Evolutionary conservation across 2,888 invertebrate genomes (phyloP).

Genomic region (Tuta absoluta): DNA sequence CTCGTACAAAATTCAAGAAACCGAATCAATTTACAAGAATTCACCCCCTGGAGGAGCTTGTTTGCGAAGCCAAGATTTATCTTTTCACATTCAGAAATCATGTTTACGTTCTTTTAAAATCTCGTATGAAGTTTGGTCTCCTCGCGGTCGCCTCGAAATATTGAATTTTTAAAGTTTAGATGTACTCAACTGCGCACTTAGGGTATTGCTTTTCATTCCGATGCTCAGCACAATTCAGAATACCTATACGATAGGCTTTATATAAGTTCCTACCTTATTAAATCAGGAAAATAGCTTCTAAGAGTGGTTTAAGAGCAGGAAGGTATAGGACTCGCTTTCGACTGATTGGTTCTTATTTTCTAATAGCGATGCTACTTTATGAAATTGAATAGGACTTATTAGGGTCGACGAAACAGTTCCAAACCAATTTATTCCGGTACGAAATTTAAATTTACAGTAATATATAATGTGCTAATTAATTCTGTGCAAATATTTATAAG

Average conservation of each 20-base stretch:
- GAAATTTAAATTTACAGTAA: too few relatives aligned
- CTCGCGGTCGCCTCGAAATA: conserved; percentile 47
- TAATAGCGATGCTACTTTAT: too few relatives aligned
- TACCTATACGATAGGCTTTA: background rate
- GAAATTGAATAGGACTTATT: too few relatives aligned
- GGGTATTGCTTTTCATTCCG: background rate
- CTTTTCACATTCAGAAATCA: conserved; percentile 63
- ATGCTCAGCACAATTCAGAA: background rate
- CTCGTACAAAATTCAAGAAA: conserved; percentile 52
- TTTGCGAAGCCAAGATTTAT: conserved; percentile 63
- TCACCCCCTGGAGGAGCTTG: conserved; percentile 56
- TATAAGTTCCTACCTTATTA: background rate
- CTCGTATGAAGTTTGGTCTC: conserved; percentile 32
- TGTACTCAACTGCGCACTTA: background rate
- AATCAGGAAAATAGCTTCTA: too few relatives aligned
- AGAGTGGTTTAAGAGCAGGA: too few relatives aligned
- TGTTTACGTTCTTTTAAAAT: conserved; percentile 65
- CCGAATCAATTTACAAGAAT: conserved; percentile 69
- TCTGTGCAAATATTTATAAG: too few relatives aligned
- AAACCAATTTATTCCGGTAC: too few relatives aligned
- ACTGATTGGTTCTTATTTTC: too few relatives aligned
- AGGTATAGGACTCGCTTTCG: too few relatives aligned
- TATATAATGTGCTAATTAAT: too few relatives aligned
- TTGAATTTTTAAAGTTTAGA: conserved; percentile 51
- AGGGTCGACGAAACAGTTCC: too few relatives aligned